Base-by-base conservation (phyloP, 2,888 invertebrate species). In the Lobophora halterata region DNA sequence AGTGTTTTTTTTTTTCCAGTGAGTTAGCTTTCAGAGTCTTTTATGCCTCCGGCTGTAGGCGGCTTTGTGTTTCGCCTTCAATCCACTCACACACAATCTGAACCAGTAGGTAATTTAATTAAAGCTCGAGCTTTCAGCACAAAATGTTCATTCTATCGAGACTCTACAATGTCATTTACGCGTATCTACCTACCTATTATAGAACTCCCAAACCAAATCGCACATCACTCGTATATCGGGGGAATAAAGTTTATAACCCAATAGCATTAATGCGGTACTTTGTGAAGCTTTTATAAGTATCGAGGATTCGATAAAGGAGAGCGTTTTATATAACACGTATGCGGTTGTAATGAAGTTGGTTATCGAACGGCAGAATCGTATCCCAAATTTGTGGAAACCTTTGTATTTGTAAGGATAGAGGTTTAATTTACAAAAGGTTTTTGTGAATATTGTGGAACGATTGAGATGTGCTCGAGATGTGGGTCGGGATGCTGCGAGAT, bases 371-470 rank as follows among this genome's bases (percentile, higher is more conserved):
- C 17, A 17, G 5, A 17, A 2, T 3, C 17, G 17, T 5, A 17
- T 2, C n/a, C 5, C n/a, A 17, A 17, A 17, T 5, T 17, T 17
- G 17, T 2, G 5, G 5, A 5, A 17, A 17, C 17, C 17, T 17
- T 5, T 17, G 2, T 5, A 17, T 2, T 6, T 2, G 3, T 8
- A 33, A 13, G 23, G 19, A 18, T 21, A 2, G 5, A 26, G 36
- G 41, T 19, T 42, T 36, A 31, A 42, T 42, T 42, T 36, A 27
- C 27, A 31, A 42, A 42, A 36, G 34, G 40, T 21, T 32, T 10
- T 29, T 34, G 9, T 7, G 17, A 8, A 6, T 27, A 4, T 12
- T 27, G 25, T 26, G 24, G 16, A 26, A 21, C 12, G 21, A 28
- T 32, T 9, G 27, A 38, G 31, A 38, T 12, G 38, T 38, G 12